These are phyloP conservation scores for Caenorhabditis brenneri DNA, from an alignment of 1,140 invertebrate species.

Conservation along the genomic window DNA sequence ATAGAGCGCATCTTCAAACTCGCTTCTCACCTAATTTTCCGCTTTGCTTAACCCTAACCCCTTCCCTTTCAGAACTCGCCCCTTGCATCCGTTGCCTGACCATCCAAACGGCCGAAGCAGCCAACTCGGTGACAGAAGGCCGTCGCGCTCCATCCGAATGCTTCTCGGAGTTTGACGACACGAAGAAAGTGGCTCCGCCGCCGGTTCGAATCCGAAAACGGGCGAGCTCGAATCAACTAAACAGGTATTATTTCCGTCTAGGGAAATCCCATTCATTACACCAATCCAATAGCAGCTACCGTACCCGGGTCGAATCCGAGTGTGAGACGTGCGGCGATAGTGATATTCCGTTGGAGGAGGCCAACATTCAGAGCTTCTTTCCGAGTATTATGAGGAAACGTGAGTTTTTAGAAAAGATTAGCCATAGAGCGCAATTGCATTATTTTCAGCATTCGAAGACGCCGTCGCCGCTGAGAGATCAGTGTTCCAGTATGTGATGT, in stretches of 20 bases:
- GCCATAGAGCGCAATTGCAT: neutral
- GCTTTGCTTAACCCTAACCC: neutral
- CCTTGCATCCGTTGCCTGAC: slow-evolving; percentile 67
- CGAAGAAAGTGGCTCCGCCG: neutral
- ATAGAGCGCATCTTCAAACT: too few species aligned
- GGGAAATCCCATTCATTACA: neutral
- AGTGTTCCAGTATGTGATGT: slow-evolving; percentile 58
- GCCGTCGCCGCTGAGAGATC: slow-evolving; percentile 55
- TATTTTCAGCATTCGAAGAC: slow-evolving; percentile 61
- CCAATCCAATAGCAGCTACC: slow-evolving; percentile 16
- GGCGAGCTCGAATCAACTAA: neutral
- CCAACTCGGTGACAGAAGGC: neutral
- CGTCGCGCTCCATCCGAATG: neutral
- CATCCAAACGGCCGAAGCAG: slow-evolving; percentile 59
- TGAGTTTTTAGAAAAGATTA: neutral
- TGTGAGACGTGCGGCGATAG: slow-evolving; percentile 65
- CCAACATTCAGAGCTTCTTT: slow-evolving; percentile 38
- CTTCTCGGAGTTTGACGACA: neutral
- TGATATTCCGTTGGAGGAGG: slow-evolving; percentile 44
- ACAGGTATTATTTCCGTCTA: slow-evolving; percentile 23
- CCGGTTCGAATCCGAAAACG: neutral
- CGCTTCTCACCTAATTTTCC: neutral
- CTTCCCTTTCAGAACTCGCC: slow-evolving; percentile 60
- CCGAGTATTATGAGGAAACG: slow-evolving; percentile 37
- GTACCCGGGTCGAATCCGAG: slow-evolving; percentile 61